phyloP scores from a whole-genome alignment of 2,797 vertebrate species.

The Rhodeus uyekii region DNA sequence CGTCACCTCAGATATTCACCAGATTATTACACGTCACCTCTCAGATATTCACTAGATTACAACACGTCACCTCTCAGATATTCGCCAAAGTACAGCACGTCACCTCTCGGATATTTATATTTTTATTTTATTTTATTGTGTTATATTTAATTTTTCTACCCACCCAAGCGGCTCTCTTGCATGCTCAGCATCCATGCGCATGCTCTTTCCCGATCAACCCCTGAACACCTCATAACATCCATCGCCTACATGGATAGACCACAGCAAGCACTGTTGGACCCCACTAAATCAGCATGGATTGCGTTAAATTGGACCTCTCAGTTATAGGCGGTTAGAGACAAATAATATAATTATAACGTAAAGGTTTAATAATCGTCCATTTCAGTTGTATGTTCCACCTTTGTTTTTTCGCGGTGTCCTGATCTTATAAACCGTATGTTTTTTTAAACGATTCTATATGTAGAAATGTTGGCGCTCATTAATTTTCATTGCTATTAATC shows the following conservation, averaged over 20 bases:
- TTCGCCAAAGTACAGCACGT: no score
- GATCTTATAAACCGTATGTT: neutral
- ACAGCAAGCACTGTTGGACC: neutral
- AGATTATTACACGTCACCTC: no score
- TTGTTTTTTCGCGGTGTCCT: neutral
- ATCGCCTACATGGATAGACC: slow-evolving; percentile 8
- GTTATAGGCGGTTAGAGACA: no score
- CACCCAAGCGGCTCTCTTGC: neutral
- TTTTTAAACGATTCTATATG: neutral
- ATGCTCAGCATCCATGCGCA: slow-evolving; percentile 34
- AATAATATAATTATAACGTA: neutral
- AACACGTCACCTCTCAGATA: no score
- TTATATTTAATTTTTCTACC: neutral
- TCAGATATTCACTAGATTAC: no score
- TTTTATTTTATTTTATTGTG: neutral
- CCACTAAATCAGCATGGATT: slow-evolving; percentile 20
- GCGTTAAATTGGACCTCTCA: slow-evolving; percentile 21
- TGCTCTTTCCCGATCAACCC: slow-evolving; percentile 1
- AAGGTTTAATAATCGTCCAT: neutral
- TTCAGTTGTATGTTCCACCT: neutral
- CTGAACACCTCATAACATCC: slow-evolving; percentile 8
- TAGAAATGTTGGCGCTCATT: neutral
- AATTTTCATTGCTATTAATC: neutral
- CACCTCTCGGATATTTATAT: no score
- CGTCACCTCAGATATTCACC: no score